A percentile compares a stretch with the other conserved stretches of the same genome.
Conservation (phyloP, 1,140 invertebrate species). For the Leptopilina boulardi region DNA sequence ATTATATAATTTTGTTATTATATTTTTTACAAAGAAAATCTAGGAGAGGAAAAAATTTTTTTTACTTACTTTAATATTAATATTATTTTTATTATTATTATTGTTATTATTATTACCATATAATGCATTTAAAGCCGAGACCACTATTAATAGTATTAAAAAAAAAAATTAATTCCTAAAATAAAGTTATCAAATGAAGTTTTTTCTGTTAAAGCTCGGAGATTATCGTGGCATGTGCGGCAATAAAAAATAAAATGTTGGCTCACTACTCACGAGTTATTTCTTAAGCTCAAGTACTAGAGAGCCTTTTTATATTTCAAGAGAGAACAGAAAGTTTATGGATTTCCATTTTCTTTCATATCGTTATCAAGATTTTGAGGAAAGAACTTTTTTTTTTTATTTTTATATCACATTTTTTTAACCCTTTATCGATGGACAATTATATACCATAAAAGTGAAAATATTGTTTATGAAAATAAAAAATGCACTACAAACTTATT, state of each 20-base stretch:
- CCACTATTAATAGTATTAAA: too few species aligned
- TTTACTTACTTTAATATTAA: too few species aligned
- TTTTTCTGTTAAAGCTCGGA: background rate
- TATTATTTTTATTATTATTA: too few species aligned
- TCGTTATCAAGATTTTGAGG: background rate
- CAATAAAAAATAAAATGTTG: constrained; percentile 15
- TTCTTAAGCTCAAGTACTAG: constrained; percentile 12
- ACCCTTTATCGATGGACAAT: too few species aligned
- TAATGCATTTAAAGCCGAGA: too few species aligned
- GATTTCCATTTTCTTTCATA: constrained; percentile 1
- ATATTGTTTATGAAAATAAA: too few species aligned
- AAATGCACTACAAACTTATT: background rate
- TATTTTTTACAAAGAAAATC: too few species aligned
- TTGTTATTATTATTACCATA: too few species aligned
- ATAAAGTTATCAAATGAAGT: background rate
- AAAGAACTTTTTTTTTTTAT: too few species aligned
- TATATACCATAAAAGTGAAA: too few species aligned
- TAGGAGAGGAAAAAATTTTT: too few species aligned
- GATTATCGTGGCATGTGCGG: background rate
- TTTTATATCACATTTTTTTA: background rate
- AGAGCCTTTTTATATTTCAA: constrained; percentile 6
- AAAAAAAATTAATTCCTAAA: background rate
- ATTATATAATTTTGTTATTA: too few species aligned
- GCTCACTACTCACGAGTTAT: background rate
- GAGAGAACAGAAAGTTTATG: constrained; percentile 15